These are phyloP conservation scores for Myrmophylax atrothorax DNA, from an alignment of 2,113 vertebrate species.

Conservation along the genomic window DNA sequence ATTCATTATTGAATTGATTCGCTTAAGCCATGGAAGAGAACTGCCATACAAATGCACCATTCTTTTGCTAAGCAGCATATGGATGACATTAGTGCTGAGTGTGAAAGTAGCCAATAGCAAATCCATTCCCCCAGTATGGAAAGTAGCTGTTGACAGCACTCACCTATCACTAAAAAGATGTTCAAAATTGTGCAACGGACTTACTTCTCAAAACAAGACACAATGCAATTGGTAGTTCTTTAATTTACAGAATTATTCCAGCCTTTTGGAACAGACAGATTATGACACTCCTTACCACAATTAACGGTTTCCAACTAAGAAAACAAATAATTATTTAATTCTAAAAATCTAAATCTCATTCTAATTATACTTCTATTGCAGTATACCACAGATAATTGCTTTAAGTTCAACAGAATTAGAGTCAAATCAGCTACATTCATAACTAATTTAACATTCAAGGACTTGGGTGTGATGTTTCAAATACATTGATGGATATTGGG, in stretches of 20 bases:
- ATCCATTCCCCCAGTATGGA: conserved; percentile 13
- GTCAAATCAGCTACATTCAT: not conserved
- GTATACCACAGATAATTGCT: not conserved
- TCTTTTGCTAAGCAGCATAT: conserved; percentile 66
- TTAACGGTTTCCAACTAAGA: not conserved
- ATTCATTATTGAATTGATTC: conserved; percentile 69
- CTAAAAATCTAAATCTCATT: not conserved
- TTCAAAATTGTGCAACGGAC: not conserved
- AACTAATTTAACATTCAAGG: not conserved
- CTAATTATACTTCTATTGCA: not conserved
- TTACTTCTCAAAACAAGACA: conserved; percentile 1
- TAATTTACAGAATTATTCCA: not conserved
- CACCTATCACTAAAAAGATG: conserved; percentile 24
- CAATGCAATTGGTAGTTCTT: not conserved
- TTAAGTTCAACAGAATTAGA: not conserved
- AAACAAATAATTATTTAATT: not conserved
- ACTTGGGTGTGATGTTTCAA: not conserved
- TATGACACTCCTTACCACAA: not conserved
- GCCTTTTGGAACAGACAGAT: not conserved
- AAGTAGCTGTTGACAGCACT: conserved; percentile 53
- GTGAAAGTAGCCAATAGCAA: conserved; percentile 60
- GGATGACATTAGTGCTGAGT: conserved; percentile 56
- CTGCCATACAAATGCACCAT: conserved; percentile 62
- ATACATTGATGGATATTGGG: not conserved
- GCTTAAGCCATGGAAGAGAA: conserved; percentile 58